Conservation (phyloP, 2,888 invertebrate species). For the Gonocerus acuteangulatus region DNA sequence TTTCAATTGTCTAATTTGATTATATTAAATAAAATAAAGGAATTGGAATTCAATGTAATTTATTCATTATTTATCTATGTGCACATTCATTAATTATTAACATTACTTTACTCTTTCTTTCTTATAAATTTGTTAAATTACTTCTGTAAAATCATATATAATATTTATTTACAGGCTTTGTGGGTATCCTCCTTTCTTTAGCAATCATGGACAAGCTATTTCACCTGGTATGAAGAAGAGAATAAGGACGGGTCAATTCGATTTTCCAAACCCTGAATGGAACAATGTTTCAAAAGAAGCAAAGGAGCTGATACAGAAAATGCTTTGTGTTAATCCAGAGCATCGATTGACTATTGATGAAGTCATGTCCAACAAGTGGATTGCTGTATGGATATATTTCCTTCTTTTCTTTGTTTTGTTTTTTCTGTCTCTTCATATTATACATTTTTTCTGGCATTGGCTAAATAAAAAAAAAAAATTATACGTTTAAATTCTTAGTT, state of each 20-base stretch:
- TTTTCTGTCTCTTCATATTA: background rate
- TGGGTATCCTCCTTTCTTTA: conserved; percentile 98
- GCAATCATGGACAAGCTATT: conserved; percentile 93
- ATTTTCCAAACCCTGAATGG: conserved; percentile 95
- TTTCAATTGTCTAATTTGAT: too few species aligned
- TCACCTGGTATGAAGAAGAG: conserved; percentile 98
- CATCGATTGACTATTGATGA: conserved; percentile 83
- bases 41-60: too few species aligned
- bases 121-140: too few species aligned
- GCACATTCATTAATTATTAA: too few species aligned
- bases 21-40: too few species aligned
- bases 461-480: too few species aligned
- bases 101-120: too few species aligned
- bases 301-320: conserved; percentile 87
- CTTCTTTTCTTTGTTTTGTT: background rate
- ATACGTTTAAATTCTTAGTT: too few species aligned
- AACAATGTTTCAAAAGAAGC: conserved; percentile 88
- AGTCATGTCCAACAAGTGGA: conserved; percentile 82
- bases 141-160: too few species aligned
- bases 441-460: too few species aligned
- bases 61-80: too few species aligned
- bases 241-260: conserved; percentile 91
- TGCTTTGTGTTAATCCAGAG: conserved; percentile 90
- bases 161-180: conserved; percentile 55
- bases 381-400: conserved; percentile 55